Evolutionary conservation across 2,888 invertebrate genomes (phyloP).

Genomic region (Drosophila formosana): DNA sequence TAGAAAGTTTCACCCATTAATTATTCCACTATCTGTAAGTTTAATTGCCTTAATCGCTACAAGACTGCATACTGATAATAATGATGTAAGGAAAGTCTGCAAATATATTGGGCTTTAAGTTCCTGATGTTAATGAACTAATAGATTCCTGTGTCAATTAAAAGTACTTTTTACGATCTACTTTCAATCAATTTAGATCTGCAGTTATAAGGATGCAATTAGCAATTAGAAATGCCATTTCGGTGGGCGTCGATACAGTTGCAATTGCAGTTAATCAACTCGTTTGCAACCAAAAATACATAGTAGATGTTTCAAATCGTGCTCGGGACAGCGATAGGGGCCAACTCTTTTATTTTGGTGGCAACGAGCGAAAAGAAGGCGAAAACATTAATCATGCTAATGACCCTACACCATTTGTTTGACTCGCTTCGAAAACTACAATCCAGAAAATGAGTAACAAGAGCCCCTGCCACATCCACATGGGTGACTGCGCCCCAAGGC

Average conservation of each 20-base stretch:
- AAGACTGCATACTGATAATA: too few species aligned
- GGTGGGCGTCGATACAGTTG: not conserved
- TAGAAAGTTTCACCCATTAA: too few species aligned
- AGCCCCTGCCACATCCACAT: conserved; percentile 34
- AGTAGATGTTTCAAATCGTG: conserved; percentile 1
- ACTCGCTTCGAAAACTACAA: conserved; percentile 50
- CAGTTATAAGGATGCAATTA: not conserved
- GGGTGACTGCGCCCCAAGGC: conserved; percentile 64
- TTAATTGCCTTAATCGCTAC: too few species aligned
- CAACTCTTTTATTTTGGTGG: not conserved
- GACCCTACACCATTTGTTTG: conserved; percentile 63
- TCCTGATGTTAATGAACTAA: not conserved
- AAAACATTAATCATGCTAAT: conserved; percentile 76
- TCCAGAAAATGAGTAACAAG: conserved; percentile 70
- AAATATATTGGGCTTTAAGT: too few species aligned
- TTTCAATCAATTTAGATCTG: not conserved
- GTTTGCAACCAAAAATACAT: conserved; percentile 34
- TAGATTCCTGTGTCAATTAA: not conserved
- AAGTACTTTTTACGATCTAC: not conserved
- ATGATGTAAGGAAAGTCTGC: too few species aligned
- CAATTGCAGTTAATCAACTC: not conserved
- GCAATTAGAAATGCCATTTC: not conserved
- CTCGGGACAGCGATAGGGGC: conserved; percentile 15
- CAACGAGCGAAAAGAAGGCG: conserved; percentile 6
- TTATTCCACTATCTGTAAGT: too few species aligned